Base-by-base conservation (phyloP, 2,797 vertebrate genomes). In the Pyrrhura leucotis region DNA sequence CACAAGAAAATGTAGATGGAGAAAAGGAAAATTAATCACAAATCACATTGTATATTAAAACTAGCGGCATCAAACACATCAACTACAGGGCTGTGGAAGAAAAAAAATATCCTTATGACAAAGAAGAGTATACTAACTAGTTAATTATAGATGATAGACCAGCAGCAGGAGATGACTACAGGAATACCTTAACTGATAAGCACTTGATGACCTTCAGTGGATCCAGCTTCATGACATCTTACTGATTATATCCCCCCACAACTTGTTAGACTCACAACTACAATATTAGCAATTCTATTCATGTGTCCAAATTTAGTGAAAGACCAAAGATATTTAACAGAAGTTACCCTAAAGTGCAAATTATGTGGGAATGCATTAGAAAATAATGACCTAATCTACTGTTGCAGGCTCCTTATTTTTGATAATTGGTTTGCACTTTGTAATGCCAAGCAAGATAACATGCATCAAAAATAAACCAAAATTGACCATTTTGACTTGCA, bases 161-260 rank as follows among this genome's bases (percentile, higher is more conserved):
- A 89, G 51, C 28, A 90, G 22, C 63, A 90, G 45, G 37, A 53
- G 25, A 74, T 80, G 65, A 90, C 65, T 75, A 63, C 31, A 81
- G 73, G 86, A 90, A 68, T 88, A 88, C 68, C 16, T 90, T 68
- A 75, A 68, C 29, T 50, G 54, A 81, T 56, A 65, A 93, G 53
- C 45, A 75, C 33, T 45, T 37, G 19, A 66, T 89, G 74, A 88
- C 90, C 90, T 95, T 95, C 86, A 84, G 12, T 62, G 69, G 21
- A 75, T 90, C 26, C 83, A 84, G 58, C 35, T 84, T 75, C 51
- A 81, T 66, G 76, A 84, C 37, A 75, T 53, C 66, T 90, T 56
- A 66, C 69, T 84, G 78, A 90, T 73, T 84, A 42, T 47, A 84
- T 68, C 48, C 86, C 62, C 69, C 90, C 77, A 95, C 73, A 81